Evolutionary conservation across 2,113 vertebrate species (phyloP), one percentile per base, ranked within the genome.

Genomic region (Tretioscincus oriximinensis): DNA sequence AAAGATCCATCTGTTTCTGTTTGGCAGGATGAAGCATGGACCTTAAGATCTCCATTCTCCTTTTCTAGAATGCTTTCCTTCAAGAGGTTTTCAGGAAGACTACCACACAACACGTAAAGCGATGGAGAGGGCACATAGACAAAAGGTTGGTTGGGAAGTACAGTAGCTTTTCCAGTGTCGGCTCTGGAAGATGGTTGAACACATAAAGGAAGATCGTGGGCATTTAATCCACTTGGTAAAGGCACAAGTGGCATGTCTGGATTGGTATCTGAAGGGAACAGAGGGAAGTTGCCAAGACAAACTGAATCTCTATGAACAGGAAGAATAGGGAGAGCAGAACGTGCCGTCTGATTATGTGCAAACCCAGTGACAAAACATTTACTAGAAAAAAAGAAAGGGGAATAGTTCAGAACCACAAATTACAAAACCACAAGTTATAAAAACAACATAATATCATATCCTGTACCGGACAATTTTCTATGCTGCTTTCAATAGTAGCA

Each of bases 121-220:
- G 97, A 95, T 12, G 96, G 90, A 81, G 97, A 96, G 1, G 97
- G 95, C 86, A 98, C 88, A 66, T 95, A 98, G 51, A 98, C 86
- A 78, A 98, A 73, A 21, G 90, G 88, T 54, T 93, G 94, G 7
- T 60, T 84, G 6, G 93, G 75, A 35, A 93, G 80, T 77, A 92
- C 63, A 16, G 89, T 28, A 47, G 91, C 76, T 76, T 88, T 90
- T 58, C 81, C 58, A 20, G 74, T 83, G 63, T 95, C 93, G 28
- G 60, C 1, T 2, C 88, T 90, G 2, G 68, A 87, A 77, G 79
- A 6, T 22, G 73, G 26, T 11, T 86, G 9, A 0, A 0, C 2
- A 9, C 85, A 63, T 41, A 84, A 16, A 28, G 86, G 18, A 2
- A 81, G 67, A 49, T 71, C 41, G 31, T 85, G 93, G 83, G 81